Evolutionary conservation across 2,888 invertebrate genomes (phyloP).

Genomic region (Papilio gigon): DNA sequence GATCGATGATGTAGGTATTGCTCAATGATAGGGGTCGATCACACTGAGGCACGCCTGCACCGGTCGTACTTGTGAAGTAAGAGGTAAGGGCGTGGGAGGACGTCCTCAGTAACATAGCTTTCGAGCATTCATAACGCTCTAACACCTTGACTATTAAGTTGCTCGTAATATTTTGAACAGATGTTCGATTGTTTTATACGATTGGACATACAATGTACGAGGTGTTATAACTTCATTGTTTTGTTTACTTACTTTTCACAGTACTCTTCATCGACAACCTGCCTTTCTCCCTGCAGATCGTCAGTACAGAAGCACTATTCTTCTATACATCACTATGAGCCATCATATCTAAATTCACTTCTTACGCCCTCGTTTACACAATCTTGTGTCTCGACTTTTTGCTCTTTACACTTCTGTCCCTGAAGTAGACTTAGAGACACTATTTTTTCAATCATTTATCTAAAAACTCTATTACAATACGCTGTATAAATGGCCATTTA

Average conservation of each 20-base stretch:
- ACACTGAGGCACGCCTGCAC: slow-evolving; percentile 37
- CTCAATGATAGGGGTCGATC: slow-evolving; percentile 28
- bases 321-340: too few species aligned
- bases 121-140: slow-evolving; percentile 29
- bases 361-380: too few species aligned
- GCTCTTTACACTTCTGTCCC: too few species aligned
- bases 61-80: slow-evolving; percentile 58
- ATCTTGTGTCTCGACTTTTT: too few species aligned
- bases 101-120: slow-evolving; percentile 53
- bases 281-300: too few species aligned
- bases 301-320: too few species aligned
- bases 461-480: not conserved
- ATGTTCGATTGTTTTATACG: slow-evolving; percentile 4
- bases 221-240: not conserved
- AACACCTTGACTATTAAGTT: slow-evolving; percentile 16
- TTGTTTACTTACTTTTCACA: not conserved
- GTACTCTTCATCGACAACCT: too few species aligned
- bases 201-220: not conserved
- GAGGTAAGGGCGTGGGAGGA: slow-evolving; percentile 60
- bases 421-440: too few species aligned
- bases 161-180: slow-evolving; percentile 4
- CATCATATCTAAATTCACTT: too few species aligned
- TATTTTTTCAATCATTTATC: not conserved
- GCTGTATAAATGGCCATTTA: too few species aligned
- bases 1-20: slow-evolving; percentile 23